Percentiles rank a stretch among this genome's conserved stretches.
phyloP scores from a whole-genome alignment of 2,888 invertebrate genomes.

The Diarsia mendica region DNA sequence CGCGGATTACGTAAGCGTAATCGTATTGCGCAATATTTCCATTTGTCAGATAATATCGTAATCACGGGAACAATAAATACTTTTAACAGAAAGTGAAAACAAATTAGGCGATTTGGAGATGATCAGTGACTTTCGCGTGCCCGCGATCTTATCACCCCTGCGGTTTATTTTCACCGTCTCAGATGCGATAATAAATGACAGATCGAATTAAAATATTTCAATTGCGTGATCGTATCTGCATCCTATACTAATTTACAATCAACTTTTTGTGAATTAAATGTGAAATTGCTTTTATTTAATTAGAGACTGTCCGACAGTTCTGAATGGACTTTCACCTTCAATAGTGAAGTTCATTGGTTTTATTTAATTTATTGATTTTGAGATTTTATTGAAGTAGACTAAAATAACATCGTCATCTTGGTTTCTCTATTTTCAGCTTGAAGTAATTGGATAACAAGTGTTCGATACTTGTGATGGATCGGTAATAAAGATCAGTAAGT shows the following conservation, averaged over 20 bases:
- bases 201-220: slow-evolving; percentile 75
- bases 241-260: slow-evolving; percentile 69
- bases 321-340: slow-evolving; percentile 61
- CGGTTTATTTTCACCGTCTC: slow-evolving; percentile 67
- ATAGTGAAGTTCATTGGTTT: slow-evolving; percentile 55
- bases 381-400: slow-evolving; percentile 41
- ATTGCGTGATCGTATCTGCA: slow-evolving; percentile 70
- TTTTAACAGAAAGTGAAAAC: slow-evolving; percentile 87
- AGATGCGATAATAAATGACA: slow-evolving; percentile 68
- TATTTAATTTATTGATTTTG: slow-evolving; percentile 52
- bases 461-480: background rate
- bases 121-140: slow-evolving; percentile 79
- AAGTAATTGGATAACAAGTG: background rate
- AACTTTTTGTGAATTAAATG: slow-evolving; percentile 64
- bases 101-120: slow-evolving; percentile 83
- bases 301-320: slow-evolving; percentile 52
- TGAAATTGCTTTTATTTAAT: slow-evolving; percentile 67
- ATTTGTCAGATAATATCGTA: slow-evolving; percentile 85
- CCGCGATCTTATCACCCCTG: slow-evolving; percentile 68
- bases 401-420: slow-evolving; percentile 27
- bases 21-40: slow-evolving; percentile 81
- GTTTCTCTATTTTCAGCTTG: slow-evolving; percentile 28
- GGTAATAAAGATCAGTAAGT: background rate
- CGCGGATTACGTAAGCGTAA: slow-evolving; percentile 81
- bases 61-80: slow-evolving; percentile 78